Percentiles rank a stretch among this genome's conserved stretches.
Evolutionary conservation across 2,888 invertebrate species (phyloP).

Genomic region (Thysanoteuthis rhombus): DNA sequence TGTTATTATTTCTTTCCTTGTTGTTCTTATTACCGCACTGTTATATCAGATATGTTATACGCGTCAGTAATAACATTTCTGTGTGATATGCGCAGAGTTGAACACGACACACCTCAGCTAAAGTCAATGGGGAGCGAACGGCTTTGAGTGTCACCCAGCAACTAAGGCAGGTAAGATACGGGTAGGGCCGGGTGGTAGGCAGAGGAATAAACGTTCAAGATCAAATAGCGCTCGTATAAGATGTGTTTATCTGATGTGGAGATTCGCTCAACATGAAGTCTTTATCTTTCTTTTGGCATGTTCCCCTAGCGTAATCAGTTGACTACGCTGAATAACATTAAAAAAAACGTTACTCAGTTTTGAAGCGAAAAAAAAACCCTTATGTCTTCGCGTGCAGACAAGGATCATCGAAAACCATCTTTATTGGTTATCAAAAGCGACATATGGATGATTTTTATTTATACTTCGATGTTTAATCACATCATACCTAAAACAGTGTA

Average conservation of each 20-base stretch:
- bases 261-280: background rate
- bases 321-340: background rate
- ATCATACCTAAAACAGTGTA: too few species aligned
- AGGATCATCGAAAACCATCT: background rate
- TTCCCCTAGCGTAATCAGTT: background rate
- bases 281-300: background rate
- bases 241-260: background rate
- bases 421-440: too few species aligned
- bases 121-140: background rate
- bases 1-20: background rate
- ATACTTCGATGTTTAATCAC: too few species aligned
- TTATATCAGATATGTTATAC: background rate
- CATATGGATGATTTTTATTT: too few species aligned
- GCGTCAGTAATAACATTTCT: background rate
- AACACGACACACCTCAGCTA: background rate
- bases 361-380: background rate
- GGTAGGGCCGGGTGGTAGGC: background rate
- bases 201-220: background rate
- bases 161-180: background rate
- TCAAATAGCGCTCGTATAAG: background rate
- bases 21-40: too few species aligned
- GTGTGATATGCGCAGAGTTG: background rate
- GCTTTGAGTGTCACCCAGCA: background rate
- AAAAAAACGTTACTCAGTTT: background rate
- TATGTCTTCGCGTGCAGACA: background rate